Conservation (phyloP, 2,797 vertebrate genomes). For the Otus scops region DNA sequence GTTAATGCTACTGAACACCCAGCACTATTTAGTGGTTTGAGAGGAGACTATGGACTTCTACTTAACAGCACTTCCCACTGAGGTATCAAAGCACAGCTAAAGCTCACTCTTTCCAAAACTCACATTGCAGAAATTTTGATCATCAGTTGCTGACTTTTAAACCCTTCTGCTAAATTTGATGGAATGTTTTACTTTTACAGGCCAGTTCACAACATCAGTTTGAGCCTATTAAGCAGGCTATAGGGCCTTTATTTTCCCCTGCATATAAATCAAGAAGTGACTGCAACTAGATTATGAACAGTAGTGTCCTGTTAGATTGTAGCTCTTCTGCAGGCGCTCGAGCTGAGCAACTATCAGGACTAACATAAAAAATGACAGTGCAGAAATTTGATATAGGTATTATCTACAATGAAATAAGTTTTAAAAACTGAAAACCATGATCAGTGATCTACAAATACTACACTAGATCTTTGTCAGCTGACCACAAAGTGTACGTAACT, state of each 20-base stretch:
- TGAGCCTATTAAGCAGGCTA: background rate
- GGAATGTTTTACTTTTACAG: background rate
- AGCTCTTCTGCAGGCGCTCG: background rate
- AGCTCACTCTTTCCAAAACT: background rate
- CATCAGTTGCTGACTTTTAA: background rate
- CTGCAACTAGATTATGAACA: background rate
- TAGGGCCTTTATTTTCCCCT: background rate
- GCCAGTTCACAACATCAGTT: fast-evolving
- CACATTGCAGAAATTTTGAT: background rate
- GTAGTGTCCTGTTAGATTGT: background rate
- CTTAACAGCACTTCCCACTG: background rate
- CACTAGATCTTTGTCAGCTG: background rate
- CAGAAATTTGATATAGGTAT: background rate
- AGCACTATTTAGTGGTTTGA: background rate
- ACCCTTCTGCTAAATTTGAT: background rate
- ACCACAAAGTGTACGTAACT: background rate
- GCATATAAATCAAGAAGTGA: background rate
- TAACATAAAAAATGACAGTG: background rate
- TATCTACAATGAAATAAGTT: background rate
- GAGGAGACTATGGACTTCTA: background rate
- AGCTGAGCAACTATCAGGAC: background rate
- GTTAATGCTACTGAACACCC: background rate
- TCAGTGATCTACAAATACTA: background rate
- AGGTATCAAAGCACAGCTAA: background rate
- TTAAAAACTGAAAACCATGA: background rate